phyloP scores from a whole-genome alignment of 2,797 vertebrate species.

The Distichodus sexfasciatus region DNA sequence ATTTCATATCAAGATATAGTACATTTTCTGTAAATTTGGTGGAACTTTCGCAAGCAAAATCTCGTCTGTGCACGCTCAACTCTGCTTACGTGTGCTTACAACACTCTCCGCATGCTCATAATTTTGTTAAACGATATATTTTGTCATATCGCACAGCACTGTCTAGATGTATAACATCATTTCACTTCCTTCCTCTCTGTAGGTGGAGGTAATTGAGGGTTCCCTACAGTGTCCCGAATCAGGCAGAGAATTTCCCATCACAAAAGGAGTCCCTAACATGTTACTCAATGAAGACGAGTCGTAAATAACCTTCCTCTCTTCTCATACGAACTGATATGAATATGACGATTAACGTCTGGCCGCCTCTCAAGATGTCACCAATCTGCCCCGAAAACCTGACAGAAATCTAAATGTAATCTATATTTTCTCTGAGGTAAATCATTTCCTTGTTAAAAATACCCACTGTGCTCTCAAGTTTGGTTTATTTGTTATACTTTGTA shows the following conservation, averaged over 20 bases:
- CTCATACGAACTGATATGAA: not conserved
- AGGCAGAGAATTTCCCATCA: constrained; percentile 87
- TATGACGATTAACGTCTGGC: no score
- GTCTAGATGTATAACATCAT: no score
- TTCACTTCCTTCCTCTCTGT: not conserved
- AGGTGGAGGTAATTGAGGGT: constrained; percentile 92
- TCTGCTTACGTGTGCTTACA: no score
- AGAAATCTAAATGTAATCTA: not conserved
- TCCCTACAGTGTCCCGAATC: constrained; percentile 86
- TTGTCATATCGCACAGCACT: no score
- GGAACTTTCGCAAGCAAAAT: no score
- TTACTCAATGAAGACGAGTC: constrained; percentile 85
- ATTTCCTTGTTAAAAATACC: not conserved
- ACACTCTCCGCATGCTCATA: no score
- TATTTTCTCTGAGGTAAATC: not conserved
- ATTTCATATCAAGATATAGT: no score
- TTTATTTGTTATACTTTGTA: constrained; percentile 34
- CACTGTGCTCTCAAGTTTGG: not conserved
- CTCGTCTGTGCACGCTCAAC: no score
- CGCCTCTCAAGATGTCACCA: no score
- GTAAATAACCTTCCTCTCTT: constrained; percentile 46
- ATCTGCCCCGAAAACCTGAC: not conserved
- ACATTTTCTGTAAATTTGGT: no score
- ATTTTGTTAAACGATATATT: no score
- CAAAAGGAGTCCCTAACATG: constrained; percentile 91